Evolutionary conservation across 1,140 invertebrate species (phyloP).

Genomic region (Zaprionus gabonicus): DNA sequence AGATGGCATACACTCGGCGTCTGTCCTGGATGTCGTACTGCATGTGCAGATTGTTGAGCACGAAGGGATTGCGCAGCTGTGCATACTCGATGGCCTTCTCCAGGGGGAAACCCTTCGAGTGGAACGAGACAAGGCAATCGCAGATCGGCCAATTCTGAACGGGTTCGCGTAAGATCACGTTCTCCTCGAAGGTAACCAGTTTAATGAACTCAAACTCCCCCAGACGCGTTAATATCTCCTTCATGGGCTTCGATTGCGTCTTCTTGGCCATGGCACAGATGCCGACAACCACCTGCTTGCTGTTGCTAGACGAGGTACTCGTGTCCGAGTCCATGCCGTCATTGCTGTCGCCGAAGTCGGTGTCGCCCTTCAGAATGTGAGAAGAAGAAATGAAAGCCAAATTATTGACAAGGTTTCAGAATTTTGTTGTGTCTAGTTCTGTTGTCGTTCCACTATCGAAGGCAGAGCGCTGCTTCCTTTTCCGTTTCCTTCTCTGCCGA

Average conservation of each 20-base stretch:
- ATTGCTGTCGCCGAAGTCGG: constrained; percentile 87
- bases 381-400: background rate
- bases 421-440: background rate
- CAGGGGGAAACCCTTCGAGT: constrained; percentile 98
- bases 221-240: constrained; percentile 96
- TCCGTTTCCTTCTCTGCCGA: background rate
- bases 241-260: constrained; percentile 99
- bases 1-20: constrained; percentile 96
- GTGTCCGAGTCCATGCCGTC: constrained; percentile 87
- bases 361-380: constrained; percentile 87
- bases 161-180: constrained; percentile 96
- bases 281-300: constrained; percentile 93
- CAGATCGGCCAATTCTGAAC: constrained; percentile 99
- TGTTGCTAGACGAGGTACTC: constrained; percentile 82
- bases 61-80: constrained; percentile 96
- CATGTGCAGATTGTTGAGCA: constrained; percentile 99
- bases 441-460: background rate
- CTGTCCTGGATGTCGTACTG: constrained; percentile 99
- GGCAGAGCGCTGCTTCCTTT: background rate
- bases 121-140: constrained; percentile 99
- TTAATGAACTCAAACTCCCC: constrained; percentile 98
- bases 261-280: constrained; percentile 99
- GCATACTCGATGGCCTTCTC: constrained; percentile 99
- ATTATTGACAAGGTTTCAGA: background rate
- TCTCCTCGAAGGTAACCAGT: constrained; percentile 96